Conservation (phyloP, 1,140 invertebrate genomes). For the Popillia japonica region DNA sequence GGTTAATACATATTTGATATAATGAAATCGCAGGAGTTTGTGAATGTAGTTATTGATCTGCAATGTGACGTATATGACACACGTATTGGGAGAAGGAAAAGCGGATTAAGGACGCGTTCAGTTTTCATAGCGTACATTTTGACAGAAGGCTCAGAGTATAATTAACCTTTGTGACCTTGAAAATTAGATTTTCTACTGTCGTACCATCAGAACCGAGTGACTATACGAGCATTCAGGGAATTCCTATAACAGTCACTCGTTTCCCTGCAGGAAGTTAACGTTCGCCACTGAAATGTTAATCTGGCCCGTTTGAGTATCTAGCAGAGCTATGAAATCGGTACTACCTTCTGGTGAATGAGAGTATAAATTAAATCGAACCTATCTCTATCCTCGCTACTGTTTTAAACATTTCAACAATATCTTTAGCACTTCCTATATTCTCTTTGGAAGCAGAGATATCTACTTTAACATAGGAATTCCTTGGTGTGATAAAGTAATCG, state of each 20-base stretch:
- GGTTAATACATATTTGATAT: too few species aligned
- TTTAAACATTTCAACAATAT: not conserved
- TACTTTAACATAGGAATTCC: too few species aligned
- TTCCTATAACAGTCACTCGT: not conserved
- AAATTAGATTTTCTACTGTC: conserved; percentile 5
- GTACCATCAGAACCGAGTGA: not conserved
- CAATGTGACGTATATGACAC: not conserved
- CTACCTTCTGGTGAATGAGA: not conserved
- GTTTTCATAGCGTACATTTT: not conserved
- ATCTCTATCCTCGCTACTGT: not conserved
- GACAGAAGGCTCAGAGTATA: not conserved
- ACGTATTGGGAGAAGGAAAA: not conserved
- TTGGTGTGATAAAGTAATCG: not conserved
- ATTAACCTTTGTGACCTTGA: conserved; percentile 18
- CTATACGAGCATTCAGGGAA: conserved; percentile 22
- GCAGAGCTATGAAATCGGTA: not conserved
- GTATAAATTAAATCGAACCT: not conserved
- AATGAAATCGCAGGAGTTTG: too few species aligned
- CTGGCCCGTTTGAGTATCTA: not conserved
- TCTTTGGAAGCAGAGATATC: not conserved
- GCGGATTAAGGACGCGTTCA: not conserved
- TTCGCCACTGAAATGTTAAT: conserved; percentile 25
- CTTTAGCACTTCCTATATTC: not conserved
- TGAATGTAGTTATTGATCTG: too few species aligned
- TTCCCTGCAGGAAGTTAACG: not conserved